phyloP scores from a whole-genome alignment of 2,888 invertebrate species.

The Aspidiotus destructor region DNA sequence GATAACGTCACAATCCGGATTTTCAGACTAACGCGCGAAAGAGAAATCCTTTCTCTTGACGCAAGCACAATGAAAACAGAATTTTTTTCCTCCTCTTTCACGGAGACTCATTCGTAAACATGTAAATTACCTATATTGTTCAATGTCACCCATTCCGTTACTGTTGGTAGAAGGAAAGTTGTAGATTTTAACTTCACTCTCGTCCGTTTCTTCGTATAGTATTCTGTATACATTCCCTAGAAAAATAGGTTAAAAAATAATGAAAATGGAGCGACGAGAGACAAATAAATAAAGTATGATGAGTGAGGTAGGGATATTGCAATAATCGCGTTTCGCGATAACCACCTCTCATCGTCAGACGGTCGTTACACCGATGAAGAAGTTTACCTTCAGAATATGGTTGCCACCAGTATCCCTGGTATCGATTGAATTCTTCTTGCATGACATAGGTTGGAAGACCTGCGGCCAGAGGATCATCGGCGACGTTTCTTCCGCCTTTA shows the following conservation, averaged over 20 bases:
- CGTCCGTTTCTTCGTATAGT: conserved; percentile 78
- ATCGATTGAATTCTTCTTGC: conserved; percentile 95
- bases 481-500: conserved; percentile 56
- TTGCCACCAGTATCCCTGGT: conserved; percentile 98
- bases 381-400: conserved; percentile 34
- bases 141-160: conserved; percentile 58
- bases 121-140: conserved; percentile 51
- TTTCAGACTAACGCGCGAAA: too few species aligned
- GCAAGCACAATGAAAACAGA: too few species aligned
- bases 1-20: too few species aligned
- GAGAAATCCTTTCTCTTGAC: too few species aligned
- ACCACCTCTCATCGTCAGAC: too few species aligned
- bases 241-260: conserved; percentile 35
- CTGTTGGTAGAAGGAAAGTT: conserved; percentile 76
- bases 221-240: conserved; percentile 67
- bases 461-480: conserved; percentile 76
- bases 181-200: conserved; percentile 81
- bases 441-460: conserved; percentile 97
- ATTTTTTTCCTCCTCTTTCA: too few species aligned
- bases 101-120: too few species aligned
- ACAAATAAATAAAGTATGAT: too few species aligned
- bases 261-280: too few species aligned
- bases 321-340: too few species aligned
- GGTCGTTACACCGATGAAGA: neutral
- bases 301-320: too few species aligned